These are phyloP conservation scores for Propsilocerus akamusi DNA, from an alignment of 1,140 invertebrate genomes.

Conservation along the genomic window DNA sequence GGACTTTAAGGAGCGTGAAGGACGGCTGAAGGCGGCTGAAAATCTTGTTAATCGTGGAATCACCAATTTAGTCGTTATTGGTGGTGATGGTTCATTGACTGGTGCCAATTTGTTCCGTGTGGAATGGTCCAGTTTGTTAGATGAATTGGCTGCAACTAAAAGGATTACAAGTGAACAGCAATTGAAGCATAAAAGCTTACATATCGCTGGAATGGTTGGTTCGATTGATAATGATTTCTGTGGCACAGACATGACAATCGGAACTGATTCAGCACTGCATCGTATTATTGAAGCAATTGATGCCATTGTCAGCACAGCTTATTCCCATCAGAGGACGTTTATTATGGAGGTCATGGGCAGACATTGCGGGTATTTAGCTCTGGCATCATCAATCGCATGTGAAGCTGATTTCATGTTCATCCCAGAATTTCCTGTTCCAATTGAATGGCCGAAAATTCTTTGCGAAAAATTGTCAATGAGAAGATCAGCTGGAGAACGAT, in stretches of 20 bases:
- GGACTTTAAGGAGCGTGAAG: slow-evolving; percentile 72
- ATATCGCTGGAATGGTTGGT: slow-evolving; percentile 96
- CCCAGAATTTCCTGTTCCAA: slow-evolving; percentile 63
- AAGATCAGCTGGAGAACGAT: slow-evolving; percentile 69
- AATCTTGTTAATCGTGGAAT: slow-evolving; percentile 81
- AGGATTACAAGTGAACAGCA: slow-evolving; percentile 65
- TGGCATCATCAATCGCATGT: slow-evolving; percentile 22
- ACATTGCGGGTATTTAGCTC: slow-evolving; percentile 72
- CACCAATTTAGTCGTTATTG: slow-evolving; percentile 94
- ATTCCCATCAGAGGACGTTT: slow-evolving; percentile 96
- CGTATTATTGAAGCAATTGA: slow-evolving; percentile 97
- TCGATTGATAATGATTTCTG: slow-evolving; percentile 99
- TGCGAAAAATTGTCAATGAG: slow-evolving; percentile 68
- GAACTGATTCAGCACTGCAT: slow-evolving; percentile 94
- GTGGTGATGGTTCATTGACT: slow-evolving; percentile 95
- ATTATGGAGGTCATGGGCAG: slow-evolving; percentile 99
- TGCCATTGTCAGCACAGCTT: slow-evolving; percentile 93
- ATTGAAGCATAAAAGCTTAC: slow-evolving; percentile 55
- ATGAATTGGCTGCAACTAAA: slow-evolving; percentile 58
- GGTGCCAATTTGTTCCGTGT: slow-evolving; percentile 93
- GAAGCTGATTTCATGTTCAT: slow-evolving; percentile 51
- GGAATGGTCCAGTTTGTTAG: slow-evolving; percentile 63
- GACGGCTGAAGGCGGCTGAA: slow-evolving; percentile 78
- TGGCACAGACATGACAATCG: slow-evolving; percentile 99
- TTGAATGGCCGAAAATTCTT: slow-evolving; percentile 63